Percentiles rank a stretch among this genome's conserved stretches.
phyloP scores from a whole-genome alignment of 2,113 vertebrate genomes.

The Pycnonotus jocosus region DNA sequence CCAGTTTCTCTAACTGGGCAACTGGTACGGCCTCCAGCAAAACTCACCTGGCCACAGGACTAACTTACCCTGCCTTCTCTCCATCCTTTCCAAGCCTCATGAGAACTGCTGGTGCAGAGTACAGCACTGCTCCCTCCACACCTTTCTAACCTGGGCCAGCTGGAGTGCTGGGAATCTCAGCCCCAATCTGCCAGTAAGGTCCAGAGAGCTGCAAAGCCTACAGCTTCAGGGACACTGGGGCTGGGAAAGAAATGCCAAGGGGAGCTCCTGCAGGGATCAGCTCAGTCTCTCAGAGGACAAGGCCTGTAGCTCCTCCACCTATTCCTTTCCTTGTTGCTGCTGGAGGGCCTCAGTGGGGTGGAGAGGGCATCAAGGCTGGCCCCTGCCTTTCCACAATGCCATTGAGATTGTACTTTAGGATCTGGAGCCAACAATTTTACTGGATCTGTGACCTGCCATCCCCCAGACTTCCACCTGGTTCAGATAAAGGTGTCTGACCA shows the following conservation, averaged over 20 bases:
- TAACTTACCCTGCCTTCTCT: neutral
- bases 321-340: neutral
- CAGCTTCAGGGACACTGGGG: neutral
- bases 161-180: neutral
- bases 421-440: neutral
- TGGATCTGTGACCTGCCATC: neutral
- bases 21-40: neutral
- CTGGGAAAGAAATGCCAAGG: neutral
- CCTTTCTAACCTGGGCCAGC: neutral
- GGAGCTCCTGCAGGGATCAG: neutral
- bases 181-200: neutral
- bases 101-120: fast-evolving
- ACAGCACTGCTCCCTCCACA: neutral
- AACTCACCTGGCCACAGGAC: neutral
- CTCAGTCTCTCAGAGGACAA: neutral
- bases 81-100: neutral
- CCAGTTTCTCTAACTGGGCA: neutral
- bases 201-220: neutral
- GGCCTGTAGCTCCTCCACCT: neutral
- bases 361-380: neutral
- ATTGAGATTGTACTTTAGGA: fast-evolving
- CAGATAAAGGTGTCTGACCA: neutral
- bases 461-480: neutral
- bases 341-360: neutral
- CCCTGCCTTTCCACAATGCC: neutral